Evolutionary conservation across 2,888 invertebrate species (phyloP), one percentile per base, ranked within the genome.

Genomic region (Calameuta pallipes): DNA sequence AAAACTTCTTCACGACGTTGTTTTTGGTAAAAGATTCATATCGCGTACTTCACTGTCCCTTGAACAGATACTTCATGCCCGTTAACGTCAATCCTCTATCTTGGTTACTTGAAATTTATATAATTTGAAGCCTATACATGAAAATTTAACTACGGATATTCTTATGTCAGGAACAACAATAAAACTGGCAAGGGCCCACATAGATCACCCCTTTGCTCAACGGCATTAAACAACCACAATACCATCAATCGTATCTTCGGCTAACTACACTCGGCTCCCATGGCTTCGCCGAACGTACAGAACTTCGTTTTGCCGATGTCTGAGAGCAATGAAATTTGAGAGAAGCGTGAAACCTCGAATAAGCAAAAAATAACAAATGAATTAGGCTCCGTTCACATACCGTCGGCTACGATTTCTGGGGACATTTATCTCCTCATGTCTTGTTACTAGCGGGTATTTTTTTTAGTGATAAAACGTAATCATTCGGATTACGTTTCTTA

Each of bases 81-180:
- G 69, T 68, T n/a, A 74, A 69, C 74, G 41, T 75, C 23, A 56
- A 41, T 74, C 75, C 11, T 56, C 56, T 56, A 73, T 36, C 73
- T 70, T 75, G 41, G 76, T 76, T 78, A 85, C 85, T 83, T 78
- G 76, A 56, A 82, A 85, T 87, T 85, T 87, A 80, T 76, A 74
- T 75, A 83, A 81, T 75, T 76, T 81, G n/a, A 56, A 15, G 68
- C 34, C 37, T 77, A 78, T 82, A 83, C 84, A 80, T 78, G 81
- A 82, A 82, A 85, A 82, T 85, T 87, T 83, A 73, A 82, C 79
- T 84, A 81, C 76, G 83, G 83, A 83, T 82, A 79, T 84, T 83
- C 83, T 83, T 83, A 83, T 85, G 82, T 86, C 83, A 83, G 85
- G 83, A 84, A 85, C 83, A 87, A 89, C 83, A 87, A 86, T 87